Conservation (phyloP, 2,888 invertebrate genomes). For the Omphaloscelis lunosa region DNA sequence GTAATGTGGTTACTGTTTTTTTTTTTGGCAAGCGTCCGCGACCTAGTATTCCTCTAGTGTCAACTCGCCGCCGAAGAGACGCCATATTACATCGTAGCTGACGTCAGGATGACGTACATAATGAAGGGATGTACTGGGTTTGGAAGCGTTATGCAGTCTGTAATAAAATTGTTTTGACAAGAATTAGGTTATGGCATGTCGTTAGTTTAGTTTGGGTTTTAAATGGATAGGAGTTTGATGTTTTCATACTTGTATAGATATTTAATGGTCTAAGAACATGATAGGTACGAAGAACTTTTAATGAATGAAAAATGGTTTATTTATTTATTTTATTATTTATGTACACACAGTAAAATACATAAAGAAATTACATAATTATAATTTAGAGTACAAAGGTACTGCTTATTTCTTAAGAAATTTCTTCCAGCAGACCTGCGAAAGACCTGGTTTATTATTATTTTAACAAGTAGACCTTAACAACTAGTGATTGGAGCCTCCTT, state of each 20-base stretch:
- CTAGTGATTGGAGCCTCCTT: too few relatives aligned
- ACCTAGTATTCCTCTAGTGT: conserved; percentile 45
- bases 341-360: too few relatives aligned
- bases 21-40: conserved; percentile 55
- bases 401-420: too few relatives aligned
- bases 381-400: too few relatives aligned
- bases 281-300: neutral
- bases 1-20: conserved; percentile 31
- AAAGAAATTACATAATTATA: too few relatives aligned
- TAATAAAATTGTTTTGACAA: conserved; percentile 23
- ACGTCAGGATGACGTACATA: conserved; percentile 17
- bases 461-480: too few relatives aligned
- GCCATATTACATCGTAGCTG: conserved; percentile 49
- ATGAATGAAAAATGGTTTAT: too few relatives aligned
- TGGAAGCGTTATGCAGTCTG: conserved; percentile 9
- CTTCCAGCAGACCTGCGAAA: too few relatives aligned
- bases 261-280: neutral
- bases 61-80: conserved; percentile 51
- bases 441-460: too few relatives aligned
- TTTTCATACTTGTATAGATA: conserved; percentile 3
- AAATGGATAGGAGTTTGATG: neutral
- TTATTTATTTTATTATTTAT: too few relatives aligned
- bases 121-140: conserved; percentile 4
- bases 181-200: conserved; percentile 26
- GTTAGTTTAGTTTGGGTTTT: conserved; percentile 29